phyloP scores from a whole-genome alignment of 2,113 vertebrate genomes.

The Ondatra zibethicus region DNA sequence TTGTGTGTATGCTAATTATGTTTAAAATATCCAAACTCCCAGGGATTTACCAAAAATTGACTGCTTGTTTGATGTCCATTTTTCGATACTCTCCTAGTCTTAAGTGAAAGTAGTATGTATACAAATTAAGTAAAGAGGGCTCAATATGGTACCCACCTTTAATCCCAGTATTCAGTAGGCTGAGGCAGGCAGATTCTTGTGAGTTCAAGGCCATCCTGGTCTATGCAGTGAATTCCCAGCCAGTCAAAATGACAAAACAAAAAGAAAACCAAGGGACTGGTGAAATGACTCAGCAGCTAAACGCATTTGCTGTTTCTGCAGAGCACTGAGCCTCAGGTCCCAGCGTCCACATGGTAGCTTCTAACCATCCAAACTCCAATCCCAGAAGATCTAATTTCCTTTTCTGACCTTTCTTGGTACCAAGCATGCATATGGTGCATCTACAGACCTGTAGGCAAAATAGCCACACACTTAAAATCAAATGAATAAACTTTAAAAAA shows the following conservation, averaged over 20 bases:
- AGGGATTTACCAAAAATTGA: slow-evolving; percentile 11
- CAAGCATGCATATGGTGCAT: no score
- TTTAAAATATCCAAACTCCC: neutral
- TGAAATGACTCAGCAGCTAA: neutral
- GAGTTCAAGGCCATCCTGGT: neutral
- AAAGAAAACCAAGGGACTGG: neutral
- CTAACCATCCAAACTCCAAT: neutral
- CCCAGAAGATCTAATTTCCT: no score
- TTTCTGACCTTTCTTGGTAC: neutral
- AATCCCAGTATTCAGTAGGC: neutral
- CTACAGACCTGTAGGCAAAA: neutral
- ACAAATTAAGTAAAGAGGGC: slow-evolving; percentile 19
- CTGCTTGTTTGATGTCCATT: neutral
- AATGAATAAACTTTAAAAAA: neutral
- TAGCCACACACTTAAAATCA: neutral
- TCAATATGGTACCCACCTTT: neutral
- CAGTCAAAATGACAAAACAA: neutral
- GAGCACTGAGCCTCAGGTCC: neutral
- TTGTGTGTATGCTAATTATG: neutral
- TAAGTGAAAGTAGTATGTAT: slow-evolving; percentile 9
- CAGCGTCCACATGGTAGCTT: no score
- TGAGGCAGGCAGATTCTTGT: neutral
- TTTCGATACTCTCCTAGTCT: neutral
- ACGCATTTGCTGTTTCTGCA: neutral
- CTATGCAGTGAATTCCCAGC: neutral